Conservation (phyloP, 1,140 invertebrate genomes). For the Telenomus remus region DNA sequence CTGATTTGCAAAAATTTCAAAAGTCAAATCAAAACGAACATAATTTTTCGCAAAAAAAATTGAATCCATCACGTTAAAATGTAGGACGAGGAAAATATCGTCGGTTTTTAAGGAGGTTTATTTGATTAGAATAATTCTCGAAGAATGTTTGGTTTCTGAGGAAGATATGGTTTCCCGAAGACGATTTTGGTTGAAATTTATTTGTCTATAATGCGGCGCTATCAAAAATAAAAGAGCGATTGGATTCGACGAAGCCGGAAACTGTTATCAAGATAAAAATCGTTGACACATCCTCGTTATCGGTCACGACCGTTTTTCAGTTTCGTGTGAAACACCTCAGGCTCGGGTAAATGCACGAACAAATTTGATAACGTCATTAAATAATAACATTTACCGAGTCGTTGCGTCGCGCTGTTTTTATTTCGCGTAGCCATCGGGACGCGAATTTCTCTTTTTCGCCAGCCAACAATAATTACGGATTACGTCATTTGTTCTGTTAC, state of each 20-base stretch:
- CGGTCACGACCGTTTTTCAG: slow-evolving; percentile 41
- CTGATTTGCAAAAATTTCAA: not conserved
- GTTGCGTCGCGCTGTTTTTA: slow-evolving; percentile 22
- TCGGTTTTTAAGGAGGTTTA: too few species aligned
- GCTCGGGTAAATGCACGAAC: slow-evolving; percentile 29
- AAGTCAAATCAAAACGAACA: too few species aligned
- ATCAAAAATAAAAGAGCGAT: slow-evolving; percentile 10
- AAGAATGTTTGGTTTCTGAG: too few species aligned
- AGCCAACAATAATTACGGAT: slow-evolving; percentile 49
- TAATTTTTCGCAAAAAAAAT: too few species aligned
- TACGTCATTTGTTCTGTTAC: slow-evolving; percentile 53
- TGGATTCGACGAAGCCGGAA: slow-evolving; percentile 36
- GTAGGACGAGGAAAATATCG: too few species aligned
- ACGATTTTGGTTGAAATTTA: not conserved
- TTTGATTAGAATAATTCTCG: too few species aligned
- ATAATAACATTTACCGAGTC: slow-evolving; percentile 46
- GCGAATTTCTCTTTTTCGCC: slow-evolving; percentile 51
- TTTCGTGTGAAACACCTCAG: slow-evolving; percentile 29
- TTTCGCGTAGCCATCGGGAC: slow-evolving; percentile 23
- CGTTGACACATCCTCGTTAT: slow-evolving; percentile 49
- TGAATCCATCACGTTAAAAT: too few species aligned
- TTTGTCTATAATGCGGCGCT: not conserved
- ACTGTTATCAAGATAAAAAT: slow-evolving; percentile 30
- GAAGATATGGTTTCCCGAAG: not conserved
- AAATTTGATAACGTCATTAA: slow-evolving; percentile 50